Conservation (phyloP, 37 sponge, comb jelly and placozoan genomes). For the Cliona cf. orientalis region DNA sequence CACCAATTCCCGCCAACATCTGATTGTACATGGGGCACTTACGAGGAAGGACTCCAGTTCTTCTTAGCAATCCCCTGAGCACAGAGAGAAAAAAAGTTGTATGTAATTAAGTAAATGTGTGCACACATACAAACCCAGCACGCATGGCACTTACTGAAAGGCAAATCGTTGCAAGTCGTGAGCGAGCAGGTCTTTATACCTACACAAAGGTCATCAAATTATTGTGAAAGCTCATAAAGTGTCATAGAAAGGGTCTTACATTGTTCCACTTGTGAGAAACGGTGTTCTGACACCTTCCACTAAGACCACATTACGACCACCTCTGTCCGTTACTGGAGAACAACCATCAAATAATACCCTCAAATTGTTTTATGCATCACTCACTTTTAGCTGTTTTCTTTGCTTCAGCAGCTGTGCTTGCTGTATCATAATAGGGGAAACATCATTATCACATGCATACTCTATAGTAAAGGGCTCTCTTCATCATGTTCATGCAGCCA, state of each 20-base stretch:
- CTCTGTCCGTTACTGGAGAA: neutral
- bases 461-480: too few relatives aligned
- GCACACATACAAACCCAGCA: neutral
- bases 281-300: constrained; percentile 97
- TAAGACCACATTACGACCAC: constrained; percentile 82
- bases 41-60: constrained; percentile 39
- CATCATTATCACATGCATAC: too few relatives aligned
- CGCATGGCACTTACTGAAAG: constrained; percentile 57
- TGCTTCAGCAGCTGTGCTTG: too few relatives aligned
- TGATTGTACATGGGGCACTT: neutral
- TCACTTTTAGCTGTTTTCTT: too few relatives aligned
- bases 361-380: neutral
- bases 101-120: neutral
- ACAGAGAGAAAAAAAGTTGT: neutral
- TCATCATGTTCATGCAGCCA: too few relatives aligned
- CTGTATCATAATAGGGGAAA: too few relatives aligned
- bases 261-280: constrained; percentile 85
- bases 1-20: too few relatives aligned
- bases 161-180: constrained; percentile 91
- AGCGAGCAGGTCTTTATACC: constrained; percentile 85
- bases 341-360: neutral
- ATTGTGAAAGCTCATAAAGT: neutral
- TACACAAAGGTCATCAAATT: constrained; percentile 6
- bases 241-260: constrained; percentile 60
- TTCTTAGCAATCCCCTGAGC: constrained; percentile 40